A percentile compares a stretch with the other conserved stretches of the same genome.
phyloP scores from a whole-genome alignment of 2,113 vertebrate species.

The Hemiprocne comata region DNA sequence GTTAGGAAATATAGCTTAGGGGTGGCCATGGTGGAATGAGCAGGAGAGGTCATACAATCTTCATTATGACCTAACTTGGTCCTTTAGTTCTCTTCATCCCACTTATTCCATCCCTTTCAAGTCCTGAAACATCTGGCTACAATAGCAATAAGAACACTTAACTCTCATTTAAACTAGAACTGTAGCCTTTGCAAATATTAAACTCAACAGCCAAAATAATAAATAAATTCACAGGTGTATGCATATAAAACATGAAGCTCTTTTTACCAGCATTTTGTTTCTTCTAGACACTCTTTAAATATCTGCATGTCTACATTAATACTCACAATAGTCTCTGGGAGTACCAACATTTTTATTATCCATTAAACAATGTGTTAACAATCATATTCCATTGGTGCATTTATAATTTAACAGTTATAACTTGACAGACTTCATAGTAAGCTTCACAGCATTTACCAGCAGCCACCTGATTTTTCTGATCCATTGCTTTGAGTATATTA shows the following conservation, averaged over 20 bases:
- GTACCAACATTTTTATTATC: neutral
- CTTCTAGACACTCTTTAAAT: neutral
- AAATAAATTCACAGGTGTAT: neutral
- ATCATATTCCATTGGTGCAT: neutral
- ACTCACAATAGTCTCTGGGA: neutral
- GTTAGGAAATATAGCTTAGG: neutral
- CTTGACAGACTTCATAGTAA: neutral
- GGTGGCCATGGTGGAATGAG: neutral
- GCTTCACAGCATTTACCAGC: neutral
- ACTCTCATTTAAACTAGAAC: neutral
- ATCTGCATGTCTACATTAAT: neutral
- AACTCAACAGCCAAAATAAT: neutral
- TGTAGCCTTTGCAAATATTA: neutral
- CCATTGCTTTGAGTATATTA: neutral
- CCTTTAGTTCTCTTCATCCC: neutral
- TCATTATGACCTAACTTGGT: neutral
- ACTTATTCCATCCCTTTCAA: neutral
- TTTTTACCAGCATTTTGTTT: neutral
- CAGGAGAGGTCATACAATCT: neutral
- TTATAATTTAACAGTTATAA: neutral
- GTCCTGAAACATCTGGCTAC: neutral
- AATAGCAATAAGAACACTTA: neutral
- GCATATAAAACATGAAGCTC: neutral
- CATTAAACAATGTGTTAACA: neutral
- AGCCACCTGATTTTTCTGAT: neutral